phyloP scores from a whole-genome alignment of 2,797 vertebrate genomes.

The Bovichtus diacanthus region DNA sequence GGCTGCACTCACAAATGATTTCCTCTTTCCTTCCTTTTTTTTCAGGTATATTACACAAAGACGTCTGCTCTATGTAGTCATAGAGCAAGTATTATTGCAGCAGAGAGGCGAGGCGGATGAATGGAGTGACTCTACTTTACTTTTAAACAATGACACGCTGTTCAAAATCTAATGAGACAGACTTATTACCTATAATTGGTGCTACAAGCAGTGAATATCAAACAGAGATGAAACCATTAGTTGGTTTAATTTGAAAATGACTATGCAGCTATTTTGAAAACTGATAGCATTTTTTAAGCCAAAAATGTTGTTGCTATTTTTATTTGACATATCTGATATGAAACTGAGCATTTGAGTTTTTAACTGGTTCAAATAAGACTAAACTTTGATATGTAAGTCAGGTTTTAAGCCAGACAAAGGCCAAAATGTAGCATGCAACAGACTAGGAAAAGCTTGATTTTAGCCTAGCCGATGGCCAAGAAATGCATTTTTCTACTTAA shows the following conservation, averaged over 20 bases:
- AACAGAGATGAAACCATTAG: slow-evolving; percentile 6
- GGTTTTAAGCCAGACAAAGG: no score
- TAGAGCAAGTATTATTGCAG: neutral
- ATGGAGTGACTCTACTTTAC: slow-evolving; percentile 13
- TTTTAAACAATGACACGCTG: slow-evolving; percentile 29
- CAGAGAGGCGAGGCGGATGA: slow-evolving; percentile 13
- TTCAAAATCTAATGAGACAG: slow-evolving; percentile 26
- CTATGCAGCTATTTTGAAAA: neutral
- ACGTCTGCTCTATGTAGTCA: neutral
- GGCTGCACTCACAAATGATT: neutral
- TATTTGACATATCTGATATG: no score
- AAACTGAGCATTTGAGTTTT: no score
- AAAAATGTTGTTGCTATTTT: no score
- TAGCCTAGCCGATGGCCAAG: no score
- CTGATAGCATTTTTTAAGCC: neutral
- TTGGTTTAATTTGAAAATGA: neutral
- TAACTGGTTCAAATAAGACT: no score
- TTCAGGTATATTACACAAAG: neutral
- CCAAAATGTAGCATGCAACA: no score
- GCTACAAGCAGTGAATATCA: slow-evolving; percentile 23
- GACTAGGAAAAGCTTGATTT: no score
- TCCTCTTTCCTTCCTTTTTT: neutral
- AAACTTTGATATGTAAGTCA: no score
- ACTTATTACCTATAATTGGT: slow-evolving; percentile 28
- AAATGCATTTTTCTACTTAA: no score